Conservation (phyloP, 2,113 vertebrate genomes). For the Fulmarus glacialis region DNA sequence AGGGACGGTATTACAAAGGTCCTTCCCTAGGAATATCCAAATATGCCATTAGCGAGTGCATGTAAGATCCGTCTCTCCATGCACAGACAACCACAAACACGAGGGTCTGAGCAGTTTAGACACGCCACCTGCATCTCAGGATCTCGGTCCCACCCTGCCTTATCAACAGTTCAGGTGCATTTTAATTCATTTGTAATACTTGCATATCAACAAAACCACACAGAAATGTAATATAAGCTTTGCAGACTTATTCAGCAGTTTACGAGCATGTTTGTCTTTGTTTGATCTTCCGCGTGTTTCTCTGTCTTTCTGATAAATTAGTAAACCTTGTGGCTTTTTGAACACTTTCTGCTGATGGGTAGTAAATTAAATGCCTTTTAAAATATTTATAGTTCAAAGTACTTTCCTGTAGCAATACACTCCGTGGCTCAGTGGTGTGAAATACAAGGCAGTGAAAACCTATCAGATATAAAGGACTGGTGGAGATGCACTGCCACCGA, state of each 20-base stretch:
- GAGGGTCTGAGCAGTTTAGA: not conserved
- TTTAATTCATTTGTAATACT: slow-evolving; percentile 39
- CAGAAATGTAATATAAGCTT: slow-evolving; percentile 17
- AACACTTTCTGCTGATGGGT: slow-evolving; percentile 56
- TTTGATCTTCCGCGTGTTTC: slow-evolving; percentile 40
- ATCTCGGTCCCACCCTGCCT: not conserved
- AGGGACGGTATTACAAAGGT: not conserved
- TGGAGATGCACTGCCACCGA: not conserved
- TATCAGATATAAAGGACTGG: not conserved
- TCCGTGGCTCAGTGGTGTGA: not conserved
- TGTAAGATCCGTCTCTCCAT: not conserved
- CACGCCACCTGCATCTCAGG: not conserved
- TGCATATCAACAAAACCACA: slow-evolving; percentile 47
- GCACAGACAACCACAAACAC: not conserved
- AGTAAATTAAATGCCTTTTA: slow-evolving; percentile 62
- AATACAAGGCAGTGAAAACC: slow-evolving; percentile 37
- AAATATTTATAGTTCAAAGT: slow-evolving; percentile 60
- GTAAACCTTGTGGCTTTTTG: slow-evolving; percentile 59
- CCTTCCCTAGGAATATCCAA: not conserved
- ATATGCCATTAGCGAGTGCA: not conserved
- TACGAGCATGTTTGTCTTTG: slow-evolving; percentile 34
- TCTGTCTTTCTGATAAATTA: slow-evolving; percentile 65
- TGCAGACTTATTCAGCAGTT: slow-evolving; percentile 48
- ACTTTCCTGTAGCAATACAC: not conserved
- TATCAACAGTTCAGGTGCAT: slow-evolving; percentile 28